Evolutionary conservation across 1,140 invertebrate species (phyloP), one percentile per base, ranked within the genome.

Genomic region (Telenomus remus): DNA sequence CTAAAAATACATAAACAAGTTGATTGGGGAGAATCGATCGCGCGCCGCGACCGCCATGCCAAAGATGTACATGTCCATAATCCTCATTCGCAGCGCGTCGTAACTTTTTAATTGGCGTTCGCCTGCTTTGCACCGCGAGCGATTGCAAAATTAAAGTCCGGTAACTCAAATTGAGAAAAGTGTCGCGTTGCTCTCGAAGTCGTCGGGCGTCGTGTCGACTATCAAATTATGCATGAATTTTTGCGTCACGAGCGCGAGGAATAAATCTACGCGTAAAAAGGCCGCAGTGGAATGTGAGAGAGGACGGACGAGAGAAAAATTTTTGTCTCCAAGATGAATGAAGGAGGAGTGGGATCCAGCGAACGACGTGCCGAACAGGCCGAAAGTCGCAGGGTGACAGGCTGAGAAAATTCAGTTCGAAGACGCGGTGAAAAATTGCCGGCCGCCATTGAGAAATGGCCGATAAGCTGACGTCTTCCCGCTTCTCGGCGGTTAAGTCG

Each of bases 391-490:
- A 27, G 59, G 49, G 56, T 60, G 81, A 79, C 71, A 79, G 75
- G 42, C 16, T 80, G 80, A 82, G 79, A 84, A 84, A 85, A 83
- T 82, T 77, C 63, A 80, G 78, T 83, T 83, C 84, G 78, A 83
- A 79, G 77, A 76, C 71, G 63, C 65, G 47, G 78, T 81, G 78
- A 84, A 82, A 84, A 82, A 84, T 83, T 71, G 72, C 76, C 15
- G 46, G 19, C 19, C 19, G n/a, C 19, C 19, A 16, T 72, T 83
- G 83, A 84, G 83, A 84, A 84, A 84, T 84, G 78, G 78, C 78
- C 79, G 51, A 59, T 74, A 77, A 82, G 60, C 71, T 72, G 34
- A 7, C 56, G 44, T 37, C 55, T 60, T 59, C 9, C 19, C 51
- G 15, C n/a, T 54, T 72, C n/a, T 14, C 16, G 3, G 57, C 48